Percentiles rank a stretch among this genome's conserved stretches.
Evolutionary conservation across 2,888 invertebrate species (phyloP).

Genomic region (Vanessa cardui): DNA sequence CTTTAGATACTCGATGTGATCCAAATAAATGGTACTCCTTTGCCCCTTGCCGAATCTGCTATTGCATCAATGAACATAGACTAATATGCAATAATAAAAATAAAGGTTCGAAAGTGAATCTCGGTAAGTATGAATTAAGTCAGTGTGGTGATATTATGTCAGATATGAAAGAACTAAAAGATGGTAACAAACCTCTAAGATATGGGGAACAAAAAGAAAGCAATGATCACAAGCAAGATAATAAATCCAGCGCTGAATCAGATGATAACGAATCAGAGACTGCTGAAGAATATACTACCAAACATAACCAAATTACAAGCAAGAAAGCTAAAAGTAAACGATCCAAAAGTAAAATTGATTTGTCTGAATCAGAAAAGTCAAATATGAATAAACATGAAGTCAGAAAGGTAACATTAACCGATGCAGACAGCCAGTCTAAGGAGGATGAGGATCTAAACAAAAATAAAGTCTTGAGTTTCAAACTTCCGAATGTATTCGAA

Average conservation of each 20-base stretch:
- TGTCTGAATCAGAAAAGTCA: neutral
- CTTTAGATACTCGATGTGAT: constrained; percentile 54
- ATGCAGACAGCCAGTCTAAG: neutral
- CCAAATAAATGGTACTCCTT: constrained; percentile 63
- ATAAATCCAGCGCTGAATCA: neutral
- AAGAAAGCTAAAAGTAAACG: neutral
- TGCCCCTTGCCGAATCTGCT: constrained; percentile 66
- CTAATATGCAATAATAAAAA: constrained; percentile 59
- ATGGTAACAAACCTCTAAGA: constrained; percentile 28
- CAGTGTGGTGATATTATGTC: constrained; percentile 53
- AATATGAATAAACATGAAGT: neutral
- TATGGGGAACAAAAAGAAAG: constrained; percentile 12
- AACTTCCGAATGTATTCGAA: constrained; percentile 48
- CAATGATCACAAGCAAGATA: constrained; percentile 24
- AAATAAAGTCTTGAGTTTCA: neutral
- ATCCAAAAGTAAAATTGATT: neutral
- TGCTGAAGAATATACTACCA: neutral
- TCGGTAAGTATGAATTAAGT: constrained; percentile 56
- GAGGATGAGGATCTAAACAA: neutral
- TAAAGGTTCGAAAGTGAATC: constrained; percentile 42
- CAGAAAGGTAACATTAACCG: neutral
- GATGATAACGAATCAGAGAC: neutral
- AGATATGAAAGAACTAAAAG: constrained; percentile 30
- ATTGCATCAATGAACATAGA: constrained; percentile 58
- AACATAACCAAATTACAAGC: neutral